Evolutionary conservation across 2,113 vertebrate genomes (phyloP).

Genomic region (Gymnobelideus leadbeateri): DNA sequence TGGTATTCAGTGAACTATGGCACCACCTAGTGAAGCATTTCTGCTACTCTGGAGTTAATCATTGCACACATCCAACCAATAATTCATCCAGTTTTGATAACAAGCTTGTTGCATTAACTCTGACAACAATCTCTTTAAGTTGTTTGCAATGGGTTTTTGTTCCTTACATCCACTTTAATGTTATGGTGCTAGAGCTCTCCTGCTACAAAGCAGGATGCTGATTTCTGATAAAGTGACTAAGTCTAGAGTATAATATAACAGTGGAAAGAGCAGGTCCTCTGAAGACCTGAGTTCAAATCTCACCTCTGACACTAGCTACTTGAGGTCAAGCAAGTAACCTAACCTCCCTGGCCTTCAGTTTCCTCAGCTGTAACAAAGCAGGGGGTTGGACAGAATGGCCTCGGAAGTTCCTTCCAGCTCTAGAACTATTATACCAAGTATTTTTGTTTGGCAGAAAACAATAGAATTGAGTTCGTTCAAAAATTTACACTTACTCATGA

Average conservation of each 20-base stretch:
- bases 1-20: not conserved
- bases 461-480: constrained; percentile 65
- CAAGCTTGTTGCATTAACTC: not conserved
- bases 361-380: not conserved
- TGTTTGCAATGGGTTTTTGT: constrained; percentile 17
- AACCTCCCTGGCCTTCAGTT: not conserved
- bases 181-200: not conserved
- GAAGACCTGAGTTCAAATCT: not conserved
- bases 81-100: not conserved
- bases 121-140: not conserved
- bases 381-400: not conserved
- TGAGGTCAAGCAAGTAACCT: not conserved
- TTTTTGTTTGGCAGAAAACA: constrained; percentile 40
- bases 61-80: not conserved
- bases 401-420: not conserved
- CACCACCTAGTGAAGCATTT: not conserved
- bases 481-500: constrained; percentile 56
- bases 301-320: not conserved
- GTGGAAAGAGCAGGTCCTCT: not conserved
- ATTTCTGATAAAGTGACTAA: constrained; percentile 75
- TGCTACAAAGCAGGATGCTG: constrained; percentile 18
- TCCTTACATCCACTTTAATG: constrained; percentile 11
- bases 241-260: constrained; percentile 55
- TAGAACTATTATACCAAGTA: not conserved
- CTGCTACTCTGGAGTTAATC: not conserved